Evolutionary conservation across 2,113 vertebrate species (phyloP).

Genomic region (Falcunculus frontatus): DNA sequence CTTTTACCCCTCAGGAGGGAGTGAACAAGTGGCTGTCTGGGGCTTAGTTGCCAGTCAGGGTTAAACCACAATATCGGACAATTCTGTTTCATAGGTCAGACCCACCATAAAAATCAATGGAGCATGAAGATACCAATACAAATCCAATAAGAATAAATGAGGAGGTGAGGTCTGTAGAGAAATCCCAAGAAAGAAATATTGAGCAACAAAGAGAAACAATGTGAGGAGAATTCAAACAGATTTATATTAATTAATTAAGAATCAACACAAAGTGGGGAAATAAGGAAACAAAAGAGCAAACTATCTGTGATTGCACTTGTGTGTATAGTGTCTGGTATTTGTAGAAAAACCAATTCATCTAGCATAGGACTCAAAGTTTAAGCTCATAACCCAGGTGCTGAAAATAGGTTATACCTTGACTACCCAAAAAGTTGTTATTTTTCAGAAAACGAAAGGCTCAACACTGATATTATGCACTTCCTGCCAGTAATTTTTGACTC

Average conservation of each 20-base stretch:
- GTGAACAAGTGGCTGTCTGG: rapidly evolving
- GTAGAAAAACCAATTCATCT: not conserved
- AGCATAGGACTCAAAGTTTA: not conserved
- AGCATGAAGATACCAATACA: not conserved
- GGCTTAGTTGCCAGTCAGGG: not conserved
- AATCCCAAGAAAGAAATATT: not conserved
- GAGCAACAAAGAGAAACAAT: not conserved
- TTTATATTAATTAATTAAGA: not conserved
- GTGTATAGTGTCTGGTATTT: not conserved
- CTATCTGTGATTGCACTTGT: not conserved
- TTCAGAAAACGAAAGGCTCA: not conserved
- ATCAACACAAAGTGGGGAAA: not conserved
- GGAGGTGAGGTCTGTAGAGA: not conserved
- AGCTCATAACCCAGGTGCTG: not conserved
- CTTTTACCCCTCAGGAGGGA: rapidly evolving
- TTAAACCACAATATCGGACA: not conserved
- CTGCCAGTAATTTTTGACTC: not conserved
- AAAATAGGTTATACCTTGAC: not conserved
- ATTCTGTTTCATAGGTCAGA: not conserved
- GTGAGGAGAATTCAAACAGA: not conserved
- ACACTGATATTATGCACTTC: not conserved
- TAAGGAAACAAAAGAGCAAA: not conserved
- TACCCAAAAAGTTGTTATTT: not conserved
- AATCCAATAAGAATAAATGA: not conserved
- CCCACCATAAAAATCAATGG: not conserved